phyloP scores from a whole-genome alignment of 2,888 invertebrate genomes.

The Drosophila merina region DNA sequence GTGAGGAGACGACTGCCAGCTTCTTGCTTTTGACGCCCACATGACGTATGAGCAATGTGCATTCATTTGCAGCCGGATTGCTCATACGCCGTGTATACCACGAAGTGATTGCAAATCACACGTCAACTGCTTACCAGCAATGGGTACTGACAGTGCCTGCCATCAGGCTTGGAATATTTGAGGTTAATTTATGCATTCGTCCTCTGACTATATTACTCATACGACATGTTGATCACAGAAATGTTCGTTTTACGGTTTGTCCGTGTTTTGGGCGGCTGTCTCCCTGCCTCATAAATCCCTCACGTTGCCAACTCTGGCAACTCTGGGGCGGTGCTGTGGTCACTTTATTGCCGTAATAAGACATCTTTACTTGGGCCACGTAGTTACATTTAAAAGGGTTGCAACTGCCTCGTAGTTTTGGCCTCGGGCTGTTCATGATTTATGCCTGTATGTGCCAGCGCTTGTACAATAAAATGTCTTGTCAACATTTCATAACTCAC shows the following conservation, averaged over 20 bases:
- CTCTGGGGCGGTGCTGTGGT: slow-evolving; percentile 43
- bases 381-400: slow-evolving; percentile 48
- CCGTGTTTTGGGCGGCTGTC: slow-evolving; percentile 11
- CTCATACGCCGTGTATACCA: slow-evolving; percentile 46
- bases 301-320: slow-evolving; percentile 47
- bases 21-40: slow-evolving; percentile 22
- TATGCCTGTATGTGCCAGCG: slow-evolving; percentile 36
- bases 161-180: slow-evolving; percentile 1
- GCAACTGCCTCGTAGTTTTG: slow-evolving; percentile 30
- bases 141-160: slow-evolving; percentile 1
- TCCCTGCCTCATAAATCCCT: slow-evolving; percentile 54
- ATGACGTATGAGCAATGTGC: slow-evolving; percentile 55
- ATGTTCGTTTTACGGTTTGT: slow-evolving; percentile 5
- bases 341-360: slow-evolving; percentile 74
- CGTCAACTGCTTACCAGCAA: slow-evolving; percentile 33
- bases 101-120: slow-evolving; percentile 42
- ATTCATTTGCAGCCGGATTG: slow-evolving; percentile 49
- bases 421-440: slow-evolving; percentile 50
- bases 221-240: slow-evolving; percentile 29
- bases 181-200: slow-evolving; percentile 34
- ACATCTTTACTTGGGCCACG: slow-evolving; percentile 54
- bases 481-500: slow-evolving; percentile 79
- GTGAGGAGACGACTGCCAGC: background rate
- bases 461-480: slow-evolving; percentile 72
- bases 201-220: slow-evolving; percentile 47